Evolutionary conservation across 2,797 vertebrate species (phyloP).

Genomic region (Enteromius anoplus): DNA sequence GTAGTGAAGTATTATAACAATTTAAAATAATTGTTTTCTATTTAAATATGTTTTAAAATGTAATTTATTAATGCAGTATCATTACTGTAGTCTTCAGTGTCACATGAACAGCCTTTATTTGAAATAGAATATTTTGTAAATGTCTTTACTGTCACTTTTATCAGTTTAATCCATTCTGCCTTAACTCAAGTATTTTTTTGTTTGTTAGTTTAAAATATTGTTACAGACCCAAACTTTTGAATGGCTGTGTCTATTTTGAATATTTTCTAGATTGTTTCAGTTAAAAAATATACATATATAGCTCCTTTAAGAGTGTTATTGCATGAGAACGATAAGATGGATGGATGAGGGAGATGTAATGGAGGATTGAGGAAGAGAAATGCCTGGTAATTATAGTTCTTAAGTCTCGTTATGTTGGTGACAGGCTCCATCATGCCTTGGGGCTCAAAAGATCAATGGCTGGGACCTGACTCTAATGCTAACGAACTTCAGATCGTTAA

Average conservation of each 20-base stretch:
- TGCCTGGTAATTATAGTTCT: constrained; percentile 63
- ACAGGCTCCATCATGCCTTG: constrained; percentile 68
- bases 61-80: not conserved
- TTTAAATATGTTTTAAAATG: not conserved
- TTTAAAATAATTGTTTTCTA: not conserved
- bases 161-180: not conserved
- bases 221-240: not conserved
- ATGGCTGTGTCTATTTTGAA: not conserved
- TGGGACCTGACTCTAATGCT: constrained; percentile 72
- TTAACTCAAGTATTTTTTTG: too few species aligned
- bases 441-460: constrained; percentile 71
- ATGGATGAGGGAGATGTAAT: constrained; percentile 51
- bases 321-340: constrained; percentile 46
- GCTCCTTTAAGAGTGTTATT: constrained; percentile 2
- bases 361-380: constrained; percentile 36
- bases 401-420: constrained; percentile 65
- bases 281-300: not conserved
- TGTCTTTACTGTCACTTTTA: not conserved
- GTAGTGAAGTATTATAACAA: not conserved
- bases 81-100: constrained; percentile 1
- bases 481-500: constrained; percentile 74
- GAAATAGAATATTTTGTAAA: not conserved
- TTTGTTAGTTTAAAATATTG: not conserved
- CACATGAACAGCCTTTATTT: not conserved
- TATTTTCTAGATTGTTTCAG: not conserved